Base-by-base conservation (phyloP, 2,113 vertebrate genomes). In the Myotis davidii region DNA sequence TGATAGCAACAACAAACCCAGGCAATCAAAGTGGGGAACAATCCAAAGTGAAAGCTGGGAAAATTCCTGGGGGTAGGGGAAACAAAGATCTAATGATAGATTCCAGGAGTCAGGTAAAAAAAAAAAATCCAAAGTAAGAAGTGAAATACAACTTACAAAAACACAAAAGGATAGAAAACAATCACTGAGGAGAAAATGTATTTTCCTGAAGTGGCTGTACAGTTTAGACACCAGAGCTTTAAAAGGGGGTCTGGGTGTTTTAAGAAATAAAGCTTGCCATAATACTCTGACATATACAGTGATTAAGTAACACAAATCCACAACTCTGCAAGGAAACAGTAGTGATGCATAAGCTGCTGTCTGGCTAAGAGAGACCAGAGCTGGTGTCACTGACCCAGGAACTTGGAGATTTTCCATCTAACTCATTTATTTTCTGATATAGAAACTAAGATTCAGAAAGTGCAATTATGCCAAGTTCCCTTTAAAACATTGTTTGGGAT, bases 301-400 rank as follows among this genome's bases (percentile, higher is more conserved):
- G 37, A 79, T 92, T 97, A 95, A 97, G 65, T 50, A 91, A 54
- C 85, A 91, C 45, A 96, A 64, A 78, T 50, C 50, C 17, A 9
- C 3, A 27, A 83, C 79, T 52, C 95, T 96, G 85, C 37, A 85
- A 92, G 85, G 32, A 83, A 72, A 69, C 2, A 94, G 13, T 9
- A 95, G 76, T 84, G 34, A 69, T 83, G 6, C 70, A 72, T 18
- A 74, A 82, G 65, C 29, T 74, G 93, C 70, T 90, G 23, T 88
- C 90, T 94, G 6, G 11, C 39, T 83, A 77, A 79, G 81, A 77
- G 72, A 95, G 59, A 74, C 88, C 13, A 76, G 61, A 50, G 32
- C 37, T 87, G 10, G 14, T 7, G 3, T 85, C 95, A 97, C 52
- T 42, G 54, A 74, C 25, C 25, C 29, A 78, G 77, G 45, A 85